Percentiles rank a stretch among this genome's conserved stretches.
phyloP scores from a whole-genome alignment of 2,797 vertebrate genomes.

The Melanotaenia pygmaea region DNA sequence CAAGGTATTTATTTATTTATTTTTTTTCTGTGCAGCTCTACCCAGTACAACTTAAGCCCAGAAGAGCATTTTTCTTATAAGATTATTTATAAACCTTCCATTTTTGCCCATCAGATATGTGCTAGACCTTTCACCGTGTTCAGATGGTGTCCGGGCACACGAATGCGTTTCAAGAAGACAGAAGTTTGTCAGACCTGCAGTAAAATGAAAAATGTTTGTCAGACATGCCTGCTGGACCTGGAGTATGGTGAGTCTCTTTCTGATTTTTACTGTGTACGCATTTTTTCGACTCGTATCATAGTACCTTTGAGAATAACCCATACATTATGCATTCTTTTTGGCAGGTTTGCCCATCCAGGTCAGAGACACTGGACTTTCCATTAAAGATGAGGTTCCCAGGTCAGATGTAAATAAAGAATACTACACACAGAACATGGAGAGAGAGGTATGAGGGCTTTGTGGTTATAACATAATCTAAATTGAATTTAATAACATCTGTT shows the following conservation, averaged over 20 bases:
- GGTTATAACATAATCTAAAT: neutral
- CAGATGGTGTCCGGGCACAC: constrained; percentile 96
- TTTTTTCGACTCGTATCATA: neutral
- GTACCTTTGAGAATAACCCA: neutral
- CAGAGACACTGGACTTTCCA: constrained; percentile 91
- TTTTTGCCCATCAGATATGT: constrained; percentile 87
- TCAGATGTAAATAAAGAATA: constrained; percentile 99
- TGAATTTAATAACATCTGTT: neutral
- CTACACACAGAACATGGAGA: constrained; percentile 98
- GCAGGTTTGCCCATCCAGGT: constrained; percentile 98
- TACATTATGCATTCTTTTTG: constrained; percentile 10
- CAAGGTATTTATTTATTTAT: constrained; percentile 84
- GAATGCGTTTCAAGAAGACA: constrained; percentile 99
- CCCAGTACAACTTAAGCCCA: neutral
- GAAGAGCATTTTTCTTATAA: neutral
- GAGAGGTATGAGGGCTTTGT: constrained; percentile 85
- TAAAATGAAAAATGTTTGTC: constrained; percentile 99
- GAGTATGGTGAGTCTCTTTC: constrained; percentile 89
- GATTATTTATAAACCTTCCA: neutral
- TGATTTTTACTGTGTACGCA: neutral
- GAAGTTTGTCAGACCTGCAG: constrained; percentile 99
- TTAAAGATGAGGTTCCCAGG: constrained; percentile 97
- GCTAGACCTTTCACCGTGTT: constrained; percentile 98
- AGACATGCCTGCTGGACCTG: constrained; percentile 96
- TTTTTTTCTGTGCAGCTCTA: neutral